A percentile compares a stretch with the other conserved stretches of the same genome.
These are phyloP conservation scores for Phylloscopus whistleri DNA, from an alignment of 2,113 vertebrate genomes.

Conservation along the genomic window DNA sequence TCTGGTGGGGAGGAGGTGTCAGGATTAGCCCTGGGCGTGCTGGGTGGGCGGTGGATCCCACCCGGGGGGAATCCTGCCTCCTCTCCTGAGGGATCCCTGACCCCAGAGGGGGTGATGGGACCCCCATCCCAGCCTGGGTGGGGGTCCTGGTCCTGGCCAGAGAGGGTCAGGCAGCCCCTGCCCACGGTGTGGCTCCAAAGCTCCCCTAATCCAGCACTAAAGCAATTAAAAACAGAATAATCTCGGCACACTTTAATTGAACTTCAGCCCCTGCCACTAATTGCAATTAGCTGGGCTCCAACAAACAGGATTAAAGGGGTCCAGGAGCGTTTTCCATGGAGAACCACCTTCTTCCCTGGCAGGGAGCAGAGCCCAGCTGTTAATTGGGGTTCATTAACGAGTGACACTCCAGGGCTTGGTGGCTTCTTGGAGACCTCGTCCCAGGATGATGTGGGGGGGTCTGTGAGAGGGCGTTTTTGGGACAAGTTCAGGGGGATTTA, in stretches of 20 bases:
- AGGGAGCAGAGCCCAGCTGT: background rate
- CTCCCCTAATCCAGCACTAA: constrained; percentile 37
- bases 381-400: rapidly evolving
- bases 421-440: background rate
- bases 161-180: background rate
- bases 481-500: background rate
- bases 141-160: rapidly evolving
- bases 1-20: background rate
- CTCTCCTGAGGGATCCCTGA: background rate
- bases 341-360: background rate
- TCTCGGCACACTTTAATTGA: constrained; percentile 59
- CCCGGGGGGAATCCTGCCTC: background rate
- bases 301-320: constrained; percentile 40
- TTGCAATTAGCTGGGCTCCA: constrained; percentile 28
- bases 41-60: background rate
- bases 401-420: background rate
- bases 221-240: constrained; percentile 53
- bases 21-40: background rate
- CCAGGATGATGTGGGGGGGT: rapidly evolving
- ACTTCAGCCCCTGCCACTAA: constrained; percentile 6
- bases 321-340: background rate
- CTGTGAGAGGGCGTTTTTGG: rapidly evolving
- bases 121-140: background rate
- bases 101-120: background rate
- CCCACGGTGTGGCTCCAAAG: background rate